Percentiles rank a stretch among this genome's conserved stretches.
phyloP scores from a whole-genome alignment of 2,888 invertebrate genomes.

The Toxonevra muliebris region DNA sequence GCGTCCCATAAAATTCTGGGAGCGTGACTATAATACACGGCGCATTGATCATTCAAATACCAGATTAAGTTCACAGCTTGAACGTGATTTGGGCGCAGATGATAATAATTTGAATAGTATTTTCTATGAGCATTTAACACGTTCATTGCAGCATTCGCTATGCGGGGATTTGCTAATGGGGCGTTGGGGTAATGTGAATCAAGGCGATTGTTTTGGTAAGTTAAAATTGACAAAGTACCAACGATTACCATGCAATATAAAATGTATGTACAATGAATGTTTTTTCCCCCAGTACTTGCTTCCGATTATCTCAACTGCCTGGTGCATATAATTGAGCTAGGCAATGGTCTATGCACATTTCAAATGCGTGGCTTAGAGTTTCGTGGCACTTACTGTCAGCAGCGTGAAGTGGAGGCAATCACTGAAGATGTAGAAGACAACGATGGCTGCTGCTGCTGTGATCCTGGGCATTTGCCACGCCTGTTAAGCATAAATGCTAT shows the following conservation, averaged over 20 bases:
- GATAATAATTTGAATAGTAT: slow-evolving; percentile 99
- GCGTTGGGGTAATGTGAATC: slow-evolving; percentile 95
- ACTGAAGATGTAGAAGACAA: slow-evolving; percentile 94
- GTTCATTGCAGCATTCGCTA: slow-evolving; percentile 93
- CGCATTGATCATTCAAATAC: slow-evolving; percentile 98
- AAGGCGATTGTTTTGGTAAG: slow-evolving; percentile 92
- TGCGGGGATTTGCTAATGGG: slow-evolving; percentile 93
- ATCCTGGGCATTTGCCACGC: slow-evolving; percentile 87
- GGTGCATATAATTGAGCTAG: slow-evolving; percentile 97
- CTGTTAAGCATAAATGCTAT: slow-evolving; percentile 96
- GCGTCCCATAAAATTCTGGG: slow-evolving; percentile 99
- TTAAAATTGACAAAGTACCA: background rate
- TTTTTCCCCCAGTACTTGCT: slow-evolving; percentile 76
- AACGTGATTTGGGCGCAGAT: slow-evolving; percentile 90
- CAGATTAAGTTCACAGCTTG: slow-evolving; percentile 91
- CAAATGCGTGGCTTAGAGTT: slow-evolving; percentile 98
- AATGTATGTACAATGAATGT: no score
- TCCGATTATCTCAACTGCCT: slow-evolving; percentile 98
- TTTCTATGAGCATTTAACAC: slow-evolving; percentile 97
- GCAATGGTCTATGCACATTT: slow-evolving; percentile 97
- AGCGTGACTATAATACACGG: slow-evolving; percentile 96
- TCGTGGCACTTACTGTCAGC: slow-evolving; percentile 98
- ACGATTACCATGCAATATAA: no score
- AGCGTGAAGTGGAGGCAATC: slow-evolving; percentile 97
- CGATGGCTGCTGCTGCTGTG: slow-evolving; percentile 94